A percentile compares a stretch with the other conserved stretches of the same genome.
phyloP scores from a whole-genome alignment of 2,797 vertebrate species.

The Lutra lutra region DNA sequence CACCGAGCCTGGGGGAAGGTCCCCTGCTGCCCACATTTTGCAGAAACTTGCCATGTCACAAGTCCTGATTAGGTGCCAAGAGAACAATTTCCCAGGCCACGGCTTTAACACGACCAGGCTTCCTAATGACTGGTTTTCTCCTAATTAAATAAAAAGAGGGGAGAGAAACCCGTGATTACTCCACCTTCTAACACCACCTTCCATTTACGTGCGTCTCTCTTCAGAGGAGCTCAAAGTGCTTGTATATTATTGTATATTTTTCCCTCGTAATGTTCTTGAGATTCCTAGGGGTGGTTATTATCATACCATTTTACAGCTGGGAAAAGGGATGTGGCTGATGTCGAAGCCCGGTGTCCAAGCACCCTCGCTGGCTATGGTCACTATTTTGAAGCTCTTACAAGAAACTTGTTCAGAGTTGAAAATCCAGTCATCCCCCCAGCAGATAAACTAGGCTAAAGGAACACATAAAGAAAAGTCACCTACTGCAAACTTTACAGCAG shows the following conservation, averaged over 20 bases:
- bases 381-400: background rate
- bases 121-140: slow-evolving; percentile 77
- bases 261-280: background rate
- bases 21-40: background rate
- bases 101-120: slow-evolving; percentile 71
- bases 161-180: slow-evolving; percentile 47
- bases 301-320: slow-evolving; percentile 70
- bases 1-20: slow-evolving; percentile 40
- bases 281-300: slow-evolving; percentile 63
- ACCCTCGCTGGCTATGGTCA: background rate
- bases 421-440: background rate
- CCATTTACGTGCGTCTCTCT: slow-evolving; percentile 74
- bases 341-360: background rate
- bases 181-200: slow-evolving; percentile 49
- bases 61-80: slow-evolving; percentile 63
- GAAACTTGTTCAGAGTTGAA: background rate
- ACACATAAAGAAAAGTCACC: background rate
- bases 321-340: slow-evolving; percentile 52
- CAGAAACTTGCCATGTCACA: slow-evolving; percentile 56
- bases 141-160: slow-evolving; percentile 76
- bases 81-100: slow-evolving; percentile 72
- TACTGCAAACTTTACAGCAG: slow-evolving; percentile 2
- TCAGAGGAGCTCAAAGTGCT: slow-evolving; percentile 59
- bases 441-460: slow-evolving; percentile 40
- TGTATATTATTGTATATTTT: slow-evolving; percentile 31